Base-by-base conservation (phyloP, 2,888 invertebrate species). In the Lordiphosa andalusiaca region DNA sequence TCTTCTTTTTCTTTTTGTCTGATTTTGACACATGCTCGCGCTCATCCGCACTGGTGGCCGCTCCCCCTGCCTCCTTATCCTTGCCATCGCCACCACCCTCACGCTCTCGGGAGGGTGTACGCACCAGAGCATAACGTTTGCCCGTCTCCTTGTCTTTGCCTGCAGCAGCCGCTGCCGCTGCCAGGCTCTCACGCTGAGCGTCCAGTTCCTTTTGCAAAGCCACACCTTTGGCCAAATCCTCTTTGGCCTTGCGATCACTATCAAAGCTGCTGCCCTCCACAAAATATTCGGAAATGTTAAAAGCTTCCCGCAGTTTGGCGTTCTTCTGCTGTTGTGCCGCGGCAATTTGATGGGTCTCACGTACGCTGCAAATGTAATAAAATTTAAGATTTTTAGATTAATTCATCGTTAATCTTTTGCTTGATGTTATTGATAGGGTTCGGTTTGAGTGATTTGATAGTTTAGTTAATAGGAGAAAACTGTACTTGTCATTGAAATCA, bases 281-380 rank as follows among this genome's bases (percentile, higher is more conserved):
- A 91, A 98, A 98, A 85, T 93, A 94, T 80, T 96, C 95, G 25
- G 96, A 95, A 76, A 99, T 96, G 56, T 98, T 98, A 89, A 98
- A 98, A 4, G 98, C 98, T 88, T 96, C 96, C 53, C 97, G 93
- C 63, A 98, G 91, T 55, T 95, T 93, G 2, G 96, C 96, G 91
- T 98, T 98, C 90, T 98, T 98, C 90, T 96, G 96, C 86, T 96
- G 95, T 89, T 98, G 98, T 21, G 98, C 98, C 89, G 97, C 97
- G 1, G 98, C 98, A 69, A 97, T 93, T 90, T 98, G 96, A 91
- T 99, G 98, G 44, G 97, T 98, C 88, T 98, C 98, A 65, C 95
- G 95, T 65, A 96, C 96, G 90, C 97, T 97, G 91, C 0, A 81
- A 49, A 21, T 12, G 53, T 36, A 39, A 1, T 16, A 16, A 44